Percentiles rank a stretch among this genome's conserved stretches.
phyloP scores from a whole-genome alignment of 2,888 invertebrate genomes.

The Heterodera filipjevi region DNA sequence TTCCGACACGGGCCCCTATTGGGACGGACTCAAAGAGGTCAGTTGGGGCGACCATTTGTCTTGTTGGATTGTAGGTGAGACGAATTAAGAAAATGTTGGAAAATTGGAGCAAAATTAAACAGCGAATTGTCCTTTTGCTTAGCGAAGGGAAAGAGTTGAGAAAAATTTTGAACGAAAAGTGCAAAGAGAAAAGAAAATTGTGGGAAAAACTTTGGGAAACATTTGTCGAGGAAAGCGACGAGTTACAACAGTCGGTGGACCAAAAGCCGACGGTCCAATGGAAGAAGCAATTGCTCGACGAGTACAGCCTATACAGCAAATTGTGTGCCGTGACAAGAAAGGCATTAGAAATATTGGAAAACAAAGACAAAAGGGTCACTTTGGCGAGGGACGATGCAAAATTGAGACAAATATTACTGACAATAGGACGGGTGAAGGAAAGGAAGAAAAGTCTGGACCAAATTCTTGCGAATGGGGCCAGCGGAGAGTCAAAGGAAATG shows the following conservation, averaged over 20 bases:
- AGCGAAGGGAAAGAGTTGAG: constrained; percentile 14
- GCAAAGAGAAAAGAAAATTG: constrained; percentile 68
- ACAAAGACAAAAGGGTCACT: not conserved
- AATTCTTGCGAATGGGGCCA: constrained; percentile 11
- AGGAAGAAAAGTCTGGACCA: not conserved
- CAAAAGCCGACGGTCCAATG: constrained; percentile 62
- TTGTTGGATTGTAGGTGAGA: not conserved
- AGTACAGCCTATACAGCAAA: constrained; percentile 13
- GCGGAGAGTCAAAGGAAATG: constrained; percentile 17
- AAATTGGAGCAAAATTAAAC: constrained; percentile 12
- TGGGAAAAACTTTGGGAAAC: constrained; percentile 76
- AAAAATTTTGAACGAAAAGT: constrained; percentile 20
- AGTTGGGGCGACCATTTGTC: not conserved
- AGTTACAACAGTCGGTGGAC: constrained; percentile 69
- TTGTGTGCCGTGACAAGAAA: constrained; percentile 3
- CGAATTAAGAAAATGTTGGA: not conserved
- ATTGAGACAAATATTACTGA: not conserved
- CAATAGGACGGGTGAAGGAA: constrained; percentile 5
- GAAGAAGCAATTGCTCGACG: constrained; percentile 5
- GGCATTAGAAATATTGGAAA: constrained; percentile 1
- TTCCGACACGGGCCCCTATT: not conserved
- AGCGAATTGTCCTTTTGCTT: constrained; percentile 8
- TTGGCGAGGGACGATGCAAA: not conserved
- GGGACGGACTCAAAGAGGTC: constrained; percentile 6
- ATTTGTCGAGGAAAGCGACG: constrained; percentile 77